These are phyloP conservation scores for Ranitomeya imitator DNA, from an alignment of 2,113 vertebrate species.

Conservation along the genomic window DNA sequence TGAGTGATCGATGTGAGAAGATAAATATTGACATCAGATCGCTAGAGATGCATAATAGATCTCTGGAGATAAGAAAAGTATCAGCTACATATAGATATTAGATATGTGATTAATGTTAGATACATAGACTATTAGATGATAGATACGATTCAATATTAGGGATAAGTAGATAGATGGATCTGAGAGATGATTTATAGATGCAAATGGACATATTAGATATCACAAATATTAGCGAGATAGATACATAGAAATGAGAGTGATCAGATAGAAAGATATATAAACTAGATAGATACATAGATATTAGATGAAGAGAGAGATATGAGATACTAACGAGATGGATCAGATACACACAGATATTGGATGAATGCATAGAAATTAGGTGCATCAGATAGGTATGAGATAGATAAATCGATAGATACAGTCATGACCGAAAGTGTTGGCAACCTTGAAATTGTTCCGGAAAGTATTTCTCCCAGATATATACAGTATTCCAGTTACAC, in stretches of 20 bases:
- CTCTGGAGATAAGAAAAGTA: not conserved
- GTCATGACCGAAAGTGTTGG: too few relatives aligned
- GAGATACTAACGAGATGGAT: too few relatives aligned
- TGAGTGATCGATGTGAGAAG: not conserved
- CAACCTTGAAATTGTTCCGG: too few relatives aligned
- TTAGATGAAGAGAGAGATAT: not conserved
- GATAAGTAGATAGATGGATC: not conserved
- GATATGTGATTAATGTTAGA: not conserved
- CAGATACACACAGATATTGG: too few relatives aligned
- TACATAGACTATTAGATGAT: not conserved
- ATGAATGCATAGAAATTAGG: too few relatives aligned
- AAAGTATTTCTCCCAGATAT: too few relatives aligned
- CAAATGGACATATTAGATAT: too few relatives aligned
- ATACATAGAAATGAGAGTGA: slow-evolving; percentile 4
- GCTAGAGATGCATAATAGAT: not conserved
- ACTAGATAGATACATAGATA: not conserved
- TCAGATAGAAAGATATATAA: not conserved
- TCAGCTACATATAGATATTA: not conserved
- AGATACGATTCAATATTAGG: not conserved
- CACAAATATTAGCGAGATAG: not conserved
- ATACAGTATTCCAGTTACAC: too few relatives aligned
- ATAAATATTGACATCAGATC: not conserved
- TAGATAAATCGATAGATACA: too few relatives aligned
- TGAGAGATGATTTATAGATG: slow-evolving; percentile 1
- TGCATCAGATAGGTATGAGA: too few relatives aligned